Evolutionary conservation across 1,140 invertebrate genomes (phyloP).

Genomic region (Drosophila ercepeae): DNA sequence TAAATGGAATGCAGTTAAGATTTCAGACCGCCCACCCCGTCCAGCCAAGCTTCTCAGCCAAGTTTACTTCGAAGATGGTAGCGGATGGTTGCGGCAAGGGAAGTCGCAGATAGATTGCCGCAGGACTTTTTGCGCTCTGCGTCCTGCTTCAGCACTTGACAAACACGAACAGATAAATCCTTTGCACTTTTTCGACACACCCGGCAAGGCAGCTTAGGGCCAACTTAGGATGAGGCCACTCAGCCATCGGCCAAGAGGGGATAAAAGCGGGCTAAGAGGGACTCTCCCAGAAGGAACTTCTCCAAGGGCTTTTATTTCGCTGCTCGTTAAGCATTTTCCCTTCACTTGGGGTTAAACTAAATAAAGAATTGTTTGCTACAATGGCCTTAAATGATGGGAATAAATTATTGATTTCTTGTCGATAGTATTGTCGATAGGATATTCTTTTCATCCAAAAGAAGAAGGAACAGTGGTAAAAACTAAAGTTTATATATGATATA

Average conservation of each 20-base stretch:
- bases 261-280: neutral
- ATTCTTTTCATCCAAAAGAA: neutral
- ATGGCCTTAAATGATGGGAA: constrained; percentile 63
- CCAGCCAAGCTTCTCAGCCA: neutral
- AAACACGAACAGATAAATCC: constrained; percentile 67
- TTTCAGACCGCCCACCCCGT: constrained; percentile 4
- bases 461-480: constrained; percentile 18
- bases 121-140: constrained; percentile 13
- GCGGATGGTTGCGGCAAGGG: neutral
- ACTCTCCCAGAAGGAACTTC: constrained; percentile 14
- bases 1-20: constrained; percentile 78
- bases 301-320: constrained; percentile 23
- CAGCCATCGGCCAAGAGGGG: constrained; percentile 1
- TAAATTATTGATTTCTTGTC: constrained; percentile 70
- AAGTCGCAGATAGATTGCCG: constrained; percentile 31
- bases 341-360: constrained; percentile 62
- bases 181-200: constrained; percentile 65
- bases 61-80: neutral
- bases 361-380: constrained; percentile 63
- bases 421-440: constrained; percentile 4
- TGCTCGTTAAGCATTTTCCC: constrained; percentile 65
- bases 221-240: constrained; percentile 32
- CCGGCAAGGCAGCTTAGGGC: constrained; percentile 34
- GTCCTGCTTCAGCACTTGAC: constrained; percentile 41
- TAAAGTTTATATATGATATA: neutral